These are phyloP conservation scores for Aurelia aurita complex sp. Pacific DNA, from an alignment of 30 jellyfish, hydroid and myxozoan species.

Conservation along the genomic window DNA sequence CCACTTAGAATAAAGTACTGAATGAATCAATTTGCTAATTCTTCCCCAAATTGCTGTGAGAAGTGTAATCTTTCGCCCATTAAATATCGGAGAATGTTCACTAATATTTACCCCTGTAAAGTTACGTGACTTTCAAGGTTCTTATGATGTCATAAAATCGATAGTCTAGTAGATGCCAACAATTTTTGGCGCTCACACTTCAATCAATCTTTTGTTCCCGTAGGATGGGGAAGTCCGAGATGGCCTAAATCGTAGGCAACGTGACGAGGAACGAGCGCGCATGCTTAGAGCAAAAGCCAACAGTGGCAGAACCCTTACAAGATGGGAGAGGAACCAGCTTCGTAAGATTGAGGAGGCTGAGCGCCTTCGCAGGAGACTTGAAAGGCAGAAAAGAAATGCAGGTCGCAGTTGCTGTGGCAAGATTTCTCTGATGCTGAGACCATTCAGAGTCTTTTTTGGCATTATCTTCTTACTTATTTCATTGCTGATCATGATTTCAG, in stretches of 20 bases:
- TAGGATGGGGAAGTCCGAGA: conserved; percentile 45
- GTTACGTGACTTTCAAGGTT: too few species aligned
- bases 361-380: conserved; percentile 78
- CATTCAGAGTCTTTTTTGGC: conserved; percentile 84
- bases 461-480: conserved; percentile 56
- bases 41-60: too few species aligned
- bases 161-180: too few species aligned
- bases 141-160: too few species aligned
- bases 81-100: too few species aligned
- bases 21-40: too few species aligned
- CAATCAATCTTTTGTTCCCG: not conserved
- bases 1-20: too few species aligned
- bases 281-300: conserved; percentile 87
- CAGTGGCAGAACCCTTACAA: conserved; percentile 82
- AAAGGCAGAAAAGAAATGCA: conserved; percentile 49
- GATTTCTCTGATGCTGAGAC: conserved; percentile 57
- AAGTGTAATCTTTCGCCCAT: too few species aligned
- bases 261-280: conserved; percentile 82
- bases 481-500: conserved; percentile 71
- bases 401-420: conserved; percentile 59
- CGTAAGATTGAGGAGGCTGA: conserved; percentile 87
- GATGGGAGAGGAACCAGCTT: conserved; percentile 88
- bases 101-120: too few species aligned
- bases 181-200: too few species aligned
- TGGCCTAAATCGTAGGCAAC: conserved; percentile 76